Conservation (phyloP, 2,888 invertebrate genomes). For the Lycia hirtaria region DNA sequence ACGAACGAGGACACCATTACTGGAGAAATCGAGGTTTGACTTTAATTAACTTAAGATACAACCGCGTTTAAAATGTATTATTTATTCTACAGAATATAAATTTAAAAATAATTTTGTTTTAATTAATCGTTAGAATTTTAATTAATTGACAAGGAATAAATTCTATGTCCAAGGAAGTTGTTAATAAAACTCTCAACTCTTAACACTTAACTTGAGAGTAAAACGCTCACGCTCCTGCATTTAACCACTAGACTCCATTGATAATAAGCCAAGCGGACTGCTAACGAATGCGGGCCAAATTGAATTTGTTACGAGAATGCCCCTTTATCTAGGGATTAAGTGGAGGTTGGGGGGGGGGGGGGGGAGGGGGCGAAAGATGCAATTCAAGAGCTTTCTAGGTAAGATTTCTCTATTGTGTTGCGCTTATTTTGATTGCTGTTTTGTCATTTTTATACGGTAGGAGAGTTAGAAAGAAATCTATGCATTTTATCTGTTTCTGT, state of each 20-base stretch:
- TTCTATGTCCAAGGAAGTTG: too few species aligned
- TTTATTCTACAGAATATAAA: too few species aligned
- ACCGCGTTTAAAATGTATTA: too few species aligned
- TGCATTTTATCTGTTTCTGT: too few species aligned
- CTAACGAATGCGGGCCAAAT: constrained; percentile 59
- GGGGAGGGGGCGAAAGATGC: constrained; percentile 22
- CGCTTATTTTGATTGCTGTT: background rate
- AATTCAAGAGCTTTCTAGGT: constrained; percentile 21
- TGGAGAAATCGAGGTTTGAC: constrained; percentile 7
- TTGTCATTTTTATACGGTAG: background rate
- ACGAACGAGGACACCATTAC: constrained; percentile 11
- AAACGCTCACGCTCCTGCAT: background rate
- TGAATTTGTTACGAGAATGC: constrained; percentile 58
- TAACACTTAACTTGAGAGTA: background rate
- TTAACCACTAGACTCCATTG: constrained; percentile 37
- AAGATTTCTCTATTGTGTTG: background rate
- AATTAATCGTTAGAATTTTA: too few species aligned
- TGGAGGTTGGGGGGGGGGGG: constrained; percentile 10
- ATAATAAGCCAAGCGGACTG: constrained; percentile 46
- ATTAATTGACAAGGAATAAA: too few species aligned
- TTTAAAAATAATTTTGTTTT: too few species aligned
- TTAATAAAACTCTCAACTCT: too few species aligned
- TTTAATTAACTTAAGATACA: constrained; percentile 11
- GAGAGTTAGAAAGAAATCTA: too few species aligned
- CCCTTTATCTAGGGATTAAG: constrained; percentile 40